Base-by-base conservation (phyloP, 2,888 invertebrate genomes). In the Athrips mouffetella region DNA sequence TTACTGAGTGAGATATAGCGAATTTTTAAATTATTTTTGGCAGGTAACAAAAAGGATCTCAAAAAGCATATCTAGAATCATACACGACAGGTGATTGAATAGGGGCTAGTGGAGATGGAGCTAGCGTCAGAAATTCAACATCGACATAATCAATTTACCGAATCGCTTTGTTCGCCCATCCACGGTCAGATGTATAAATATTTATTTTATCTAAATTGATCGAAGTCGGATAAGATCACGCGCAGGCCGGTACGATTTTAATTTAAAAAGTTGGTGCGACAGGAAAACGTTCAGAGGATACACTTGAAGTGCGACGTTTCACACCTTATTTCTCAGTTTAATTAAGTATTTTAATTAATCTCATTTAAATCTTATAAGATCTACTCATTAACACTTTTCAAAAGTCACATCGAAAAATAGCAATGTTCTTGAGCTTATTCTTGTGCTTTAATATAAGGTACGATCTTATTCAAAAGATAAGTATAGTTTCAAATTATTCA, bases 181-280 rank as follows among this genome's bases (percentile, higher is more conserved):
- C 74, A 76, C 77, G 75, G 76, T 73, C 75, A 75, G 79, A 78
- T 81, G 81, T 86, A 88, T 87, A 88, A 87, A 88, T 88, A 88
- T 88, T 88, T 88, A 85, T 86, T 88, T 87, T 88, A 88, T 88
- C 87, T 88, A 87, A 87, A 88, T 87, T 82, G 88, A 88, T 88
- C 88, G 80, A n/a, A n/a, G 68, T 57, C 67, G 81, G 86, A 87
- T 88, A 86, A 86, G 84, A 87, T 87, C 87, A 76, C 82, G 75
- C 78, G 74, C 69, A 75, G 71, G 73, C 70, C 70, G 74, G 78
- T 80, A 83, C 72, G 74, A 76, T 80, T 88, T 88, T 86, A 88
- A 86, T 85, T 87, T 80, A 77, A 80, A 80, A 81, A 80, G 77
- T 73, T 74, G 66, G 70, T 78, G 80, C 81, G 86, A 83, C 80